phyloP scores from a whole-genome alignment of 2,113 vertebrate genomes.

The Arvicanthis niloticus region DNA sequence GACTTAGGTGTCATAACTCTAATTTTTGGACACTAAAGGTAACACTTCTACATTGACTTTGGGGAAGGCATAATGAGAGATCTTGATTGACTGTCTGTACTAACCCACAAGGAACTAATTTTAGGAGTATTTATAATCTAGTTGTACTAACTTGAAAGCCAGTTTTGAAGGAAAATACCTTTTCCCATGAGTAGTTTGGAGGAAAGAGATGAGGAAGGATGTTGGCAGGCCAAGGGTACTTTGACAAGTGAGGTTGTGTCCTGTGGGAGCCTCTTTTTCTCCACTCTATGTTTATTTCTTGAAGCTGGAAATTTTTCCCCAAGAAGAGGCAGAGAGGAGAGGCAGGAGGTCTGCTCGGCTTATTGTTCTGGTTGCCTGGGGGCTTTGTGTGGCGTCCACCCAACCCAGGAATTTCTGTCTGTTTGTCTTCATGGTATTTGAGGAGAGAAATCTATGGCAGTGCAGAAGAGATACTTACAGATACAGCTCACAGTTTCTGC shows the following conservation, averaged over 20 bases:
- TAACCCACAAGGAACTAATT: not conserved
- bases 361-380: accelerated
- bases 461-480: not conserved
- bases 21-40: not conserved
- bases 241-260: not conserved
- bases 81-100: not conserved
- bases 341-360: not conserved
- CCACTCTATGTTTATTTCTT: not conserved
- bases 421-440: not conserved
- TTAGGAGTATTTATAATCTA: constrained; percentile 30
- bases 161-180: constrained; percentile 10
- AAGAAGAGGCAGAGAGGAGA: not conserved
- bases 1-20: not conserved
- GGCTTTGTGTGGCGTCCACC: accelerated
- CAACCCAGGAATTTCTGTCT: not conserved
- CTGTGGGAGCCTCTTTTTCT: not conserved
- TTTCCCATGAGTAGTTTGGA: not conserved
- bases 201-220: not conserved
- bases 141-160: not conserved
- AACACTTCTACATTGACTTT: not conserved
- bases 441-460: not conserved
- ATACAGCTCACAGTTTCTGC: not conserved
- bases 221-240: not conserved
- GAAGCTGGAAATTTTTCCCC: not conserved
- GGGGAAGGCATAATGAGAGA: constrained; percentile 1